Base-by-base conservation (phyloP, 1,140 invertebrate genomes). In the Spodoptera litura region DNA sequence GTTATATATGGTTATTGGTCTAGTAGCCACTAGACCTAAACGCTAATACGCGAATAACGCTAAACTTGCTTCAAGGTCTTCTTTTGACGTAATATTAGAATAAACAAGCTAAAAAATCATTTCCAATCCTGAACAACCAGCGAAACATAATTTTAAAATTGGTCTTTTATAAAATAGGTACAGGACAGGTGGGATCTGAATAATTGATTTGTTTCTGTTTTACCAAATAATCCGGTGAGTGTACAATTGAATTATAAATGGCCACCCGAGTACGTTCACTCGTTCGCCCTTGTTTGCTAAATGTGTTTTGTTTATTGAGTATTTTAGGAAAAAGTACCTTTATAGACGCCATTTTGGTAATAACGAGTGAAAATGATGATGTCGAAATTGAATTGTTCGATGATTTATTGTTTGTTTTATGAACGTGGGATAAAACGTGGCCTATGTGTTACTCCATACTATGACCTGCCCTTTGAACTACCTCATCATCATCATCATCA, bases 181-280 rank as follows among this genome's bases (percentile, higher is more conserved):
- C 31, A 31, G 3, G 31, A 31, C 76, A 81, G 71, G 80, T 75
- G 52, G 71, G 53, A 44, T 8, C 13, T 75, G 71, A 78, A 81
- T 81, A 78, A 81, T 78, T 81, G 76, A 81, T 78, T 76, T 72
- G 53, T 74, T 52, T 12, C 79, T 78, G 76, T 81, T 78, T 78
- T 62, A 78, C 71, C 79, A 78, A 81, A 81, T 81, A 75, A 81
- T 81, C 62, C 64, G 59, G 58, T 61, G 72, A 38, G 53, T 73
- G 70, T 25, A 73, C 75, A 78, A 81, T 78, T 81, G 80, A 81
- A 81, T 81, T 81, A 81, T 78, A 75, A 81, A 81, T 81, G 68
- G 72, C 31, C n/a, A 15, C 31, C 51, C 71, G 31, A 61, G 44
- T 79, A 44, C 52, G 61, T 61, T 53, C 51, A 20, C 55, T 31